A percentile compares a stretch with the other conserved stretches of the same genome.
Evolutionary conservation across 2,888 invertebrate genomes (phyloP).

Genomic region (Elaeidobius kamerunicus): DNA sequence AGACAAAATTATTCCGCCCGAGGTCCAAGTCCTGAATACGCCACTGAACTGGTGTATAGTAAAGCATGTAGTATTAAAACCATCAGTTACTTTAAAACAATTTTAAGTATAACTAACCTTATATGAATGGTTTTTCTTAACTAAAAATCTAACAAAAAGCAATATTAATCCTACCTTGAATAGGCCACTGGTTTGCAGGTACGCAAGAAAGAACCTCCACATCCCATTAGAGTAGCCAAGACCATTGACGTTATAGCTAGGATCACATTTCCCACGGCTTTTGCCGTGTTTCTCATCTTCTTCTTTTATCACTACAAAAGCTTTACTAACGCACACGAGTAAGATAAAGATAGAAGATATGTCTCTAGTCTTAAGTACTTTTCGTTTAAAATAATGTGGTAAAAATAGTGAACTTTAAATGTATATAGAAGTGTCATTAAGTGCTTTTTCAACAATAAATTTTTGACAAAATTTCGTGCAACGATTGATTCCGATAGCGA

Average conservation of each 20-base stretch:
- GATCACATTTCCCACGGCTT: constrained; percentile 91
- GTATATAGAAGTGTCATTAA: too few relatives aligned
- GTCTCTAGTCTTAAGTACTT: neutral
- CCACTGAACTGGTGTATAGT: too few relatives aligned
- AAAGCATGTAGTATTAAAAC: too few relatives aligned
- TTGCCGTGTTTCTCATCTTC: constrained; percentile 90
- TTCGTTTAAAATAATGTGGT: neutral
- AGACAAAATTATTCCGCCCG: too few relatives aligned
- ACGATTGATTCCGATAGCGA: too few relatives aligned
- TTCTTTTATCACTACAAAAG: constrained; percentile 94
- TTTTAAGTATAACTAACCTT: too few relatives aligned
- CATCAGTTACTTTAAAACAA: too few relatives aligned
- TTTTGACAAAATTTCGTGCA: too few relatives aligned
- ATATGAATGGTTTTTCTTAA: constrained; percentile 17
- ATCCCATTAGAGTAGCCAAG: constrained; percentile 90
- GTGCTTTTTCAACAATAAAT: too few relatives aligned
- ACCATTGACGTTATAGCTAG: constrained; percentile 93
- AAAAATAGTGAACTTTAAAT: too few relatives aligned
- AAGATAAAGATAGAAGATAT: constrained; percentile 18
- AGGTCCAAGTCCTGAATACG: too few relatives aligned
- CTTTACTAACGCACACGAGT: constrained; percentile 60
- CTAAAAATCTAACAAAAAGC: constrained; percentile 30
- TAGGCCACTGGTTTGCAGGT: constrained; percentile 82
- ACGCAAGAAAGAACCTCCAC: constrained; percentile 87
- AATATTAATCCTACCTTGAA: constrained; percentile 46